A percentile compares a stretch with the other conserved stretches of the same genome.
Evolutionary conservation across 2,113 vertebrate genomes (phyloP).

Genomic region (Eulemur macaco): DNA sequence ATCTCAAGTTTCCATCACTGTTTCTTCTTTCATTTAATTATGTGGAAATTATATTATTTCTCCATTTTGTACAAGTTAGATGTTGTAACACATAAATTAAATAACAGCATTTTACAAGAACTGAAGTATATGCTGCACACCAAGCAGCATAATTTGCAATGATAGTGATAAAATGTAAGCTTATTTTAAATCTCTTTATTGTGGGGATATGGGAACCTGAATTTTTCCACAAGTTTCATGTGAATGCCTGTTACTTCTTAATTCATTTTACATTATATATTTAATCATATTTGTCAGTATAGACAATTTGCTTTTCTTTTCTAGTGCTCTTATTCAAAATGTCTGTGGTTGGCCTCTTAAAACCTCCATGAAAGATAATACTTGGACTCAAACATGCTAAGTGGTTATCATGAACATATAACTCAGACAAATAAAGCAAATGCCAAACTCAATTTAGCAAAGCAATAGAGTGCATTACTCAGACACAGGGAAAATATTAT

Average conservation of each 20-base stretch:
- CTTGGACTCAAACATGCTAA: not conserved
- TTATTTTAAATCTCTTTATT: conserved; percentile 1
- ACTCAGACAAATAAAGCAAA: not conserved
- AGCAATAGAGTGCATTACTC: not conserved
- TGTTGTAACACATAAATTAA: conserved; percentile 54
- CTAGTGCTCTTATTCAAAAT: not conserved
- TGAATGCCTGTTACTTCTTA: conserved; percentile 21
- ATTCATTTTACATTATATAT: conserved; percentile 57
- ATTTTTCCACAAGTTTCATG: not conserved
- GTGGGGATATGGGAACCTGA: not conserved
- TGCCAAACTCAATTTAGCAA: not conserved
- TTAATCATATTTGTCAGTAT: conserved; percentile 55
- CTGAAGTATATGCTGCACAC: not conserved
- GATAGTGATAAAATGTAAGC: not conserved
- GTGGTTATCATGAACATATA: not conserved
- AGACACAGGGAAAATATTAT: not conserved
- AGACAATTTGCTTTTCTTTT: conserved; percentile 43
- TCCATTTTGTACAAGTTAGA: conserved; percentile 37
- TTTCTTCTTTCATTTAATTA: conserved; percentile 51
- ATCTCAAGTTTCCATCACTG: not conserved
- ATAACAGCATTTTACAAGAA: conserved; percentile 42
- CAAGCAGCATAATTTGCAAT: conserved; percentile 34
- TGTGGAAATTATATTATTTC: conserved; percentile 36
- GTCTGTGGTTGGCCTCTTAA: not conserved
- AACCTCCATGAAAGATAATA: not conserved